Evolutionary conservation across 2,113 vertebrate species (phyloP), one percentile per base, ranked within the genome.

Genomic region (Mastomys natalensis): DNA sequence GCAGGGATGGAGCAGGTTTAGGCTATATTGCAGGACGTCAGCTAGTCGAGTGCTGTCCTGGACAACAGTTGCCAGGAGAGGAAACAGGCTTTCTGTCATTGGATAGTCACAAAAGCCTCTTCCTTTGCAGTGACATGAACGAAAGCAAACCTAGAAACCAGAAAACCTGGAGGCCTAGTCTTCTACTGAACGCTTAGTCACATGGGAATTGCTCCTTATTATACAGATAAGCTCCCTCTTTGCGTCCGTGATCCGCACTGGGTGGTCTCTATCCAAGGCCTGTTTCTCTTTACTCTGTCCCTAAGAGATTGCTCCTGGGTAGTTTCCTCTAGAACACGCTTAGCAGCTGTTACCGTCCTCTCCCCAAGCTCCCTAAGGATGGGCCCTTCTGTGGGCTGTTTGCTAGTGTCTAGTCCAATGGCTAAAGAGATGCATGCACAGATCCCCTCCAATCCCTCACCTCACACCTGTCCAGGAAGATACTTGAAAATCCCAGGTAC

Each of bases 161-260:
- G 68, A 37, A 21, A 21, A 87, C 40, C 62, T 17, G 15, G 12
- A 62, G 73, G 34, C 19, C 40, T 45, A 53, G n/a, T 24, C 22
- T n/a, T n/a, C 43, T 64, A 34, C 51, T 10, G 12, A 72, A 13
- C 2, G 4, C 62, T 73, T n/a, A 17, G 43, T 58, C n/a, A 72
- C 51, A 37, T 1, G 31, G 51, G 17, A 29, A 10, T 17, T 22
- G 10, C 19, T 17, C 70, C 31, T 31, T 4, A 1, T 48, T 19
- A 1, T n/a, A 9, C 15, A 45, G 40, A 68, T 26, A 60, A n/a
- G 19, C 4, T 12, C 37, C 26, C 17, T 3, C 2, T 24, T 24
- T 78, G 45, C 7, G 22, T 51, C 80, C 40, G 12, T 62, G 29
- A 40, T 21, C 22, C 0, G 3, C 66, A 0, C 31, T 0, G 0